Base-by-base conservation (phyloP, 2,888 invertebrate species). In the Drosophila cognata region DNA sequence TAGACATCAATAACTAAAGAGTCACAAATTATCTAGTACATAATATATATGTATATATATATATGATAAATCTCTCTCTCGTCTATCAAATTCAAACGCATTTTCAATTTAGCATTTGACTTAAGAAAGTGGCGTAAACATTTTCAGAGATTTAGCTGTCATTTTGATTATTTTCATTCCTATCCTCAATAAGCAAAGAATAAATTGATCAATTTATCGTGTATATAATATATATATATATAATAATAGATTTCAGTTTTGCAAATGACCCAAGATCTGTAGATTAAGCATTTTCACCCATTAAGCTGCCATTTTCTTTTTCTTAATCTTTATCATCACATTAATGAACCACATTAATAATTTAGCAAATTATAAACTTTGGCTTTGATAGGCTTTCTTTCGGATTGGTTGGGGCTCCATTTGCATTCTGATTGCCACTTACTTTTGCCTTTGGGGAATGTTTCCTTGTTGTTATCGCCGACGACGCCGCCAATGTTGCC, bases 391-490 rank as follows among this genome's bases (percentile, higher is more conserved):
- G 7, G 13, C 13, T 10, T 21, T 6, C 11, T 2, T 50, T 53
- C 16, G 21, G 16, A 36, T 36, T 36, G 4, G 36, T 36, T 16
- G 36, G 16, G 16, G 0, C 13, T 5, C 7, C 21, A 8, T 4
- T 21, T 46, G 4, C 21, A n/a, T 21, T n/a, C 4, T 38, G n/a
- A 28, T 51, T 13, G 16, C 38, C 63, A 95, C 96, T 96, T 95
- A 96, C 96, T 96, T 94, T 96, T 96, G 93, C 96, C 96, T 93
- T 96, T 96, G 92, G 96, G 96, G 92, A 96, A 96, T 92, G 96
- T 95, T 56, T 91, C 92, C 76, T 91, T 91, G 77, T 85, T 69
- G 52, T 62, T 85, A 38, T 84, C 88, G 25, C 63, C 76, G 25
- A 68, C 52, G 46, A 53, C 55, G 57, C 69, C 50, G 35, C 38